A percentile compares a stretch with the other conserved stretches of the same genome.
These are phyloP conservation scores for Sebastolobus alascanus DNA, from an alignment of 2,797 vertebrate genomes.

Conservation along the genomic window DNA sequence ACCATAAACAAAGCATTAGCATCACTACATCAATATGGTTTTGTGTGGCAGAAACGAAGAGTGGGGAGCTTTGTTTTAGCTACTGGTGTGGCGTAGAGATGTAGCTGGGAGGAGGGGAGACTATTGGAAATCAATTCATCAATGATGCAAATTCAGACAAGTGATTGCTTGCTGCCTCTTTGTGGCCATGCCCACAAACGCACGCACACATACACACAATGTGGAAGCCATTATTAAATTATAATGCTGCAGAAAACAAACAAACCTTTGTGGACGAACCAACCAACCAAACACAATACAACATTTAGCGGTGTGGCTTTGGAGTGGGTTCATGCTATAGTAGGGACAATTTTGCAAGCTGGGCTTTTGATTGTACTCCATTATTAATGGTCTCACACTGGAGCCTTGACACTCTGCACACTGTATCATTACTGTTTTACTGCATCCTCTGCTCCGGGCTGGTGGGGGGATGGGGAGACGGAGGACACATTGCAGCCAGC, in stretches of 20 bases:
- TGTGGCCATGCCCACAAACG: not conserved
- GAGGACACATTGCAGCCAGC: constrained; percentile 54
- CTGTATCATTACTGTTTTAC: constrained; percentile 75
- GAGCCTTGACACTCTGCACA: constrained; percentile 64
- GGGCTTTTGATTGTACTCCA: constrained; percentile 66
- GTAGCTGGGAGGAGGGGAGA: constrained; percentile 43
- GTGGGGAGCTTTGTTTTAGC: constrained; percentile 42
- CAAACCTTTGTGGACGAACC: constrained; percentile 16
- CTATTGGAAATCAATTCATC: constrained; percentile 71
- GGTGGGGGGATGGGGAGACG: constrained; percentile 73
- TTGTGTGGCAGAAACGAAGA: constrained; percentile 26
- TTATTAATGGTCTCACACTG: constrained; percentile 75
- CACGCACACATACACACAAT: not conserved
- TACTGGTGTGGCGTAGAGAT: constrained; percentile 23
- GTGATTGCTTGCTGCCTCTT: constrained; percentile 47
- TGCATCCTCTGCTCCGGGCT: constrained; percentile 60
- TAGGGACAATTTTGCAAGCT: constrained; percentile 39
- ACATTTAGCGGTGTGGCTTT: not conserved
- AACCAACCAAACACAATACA: constrained; percentile 12
- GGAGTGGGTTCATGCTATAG: constrained; percentile 13
- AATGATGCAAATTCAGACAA: constrained; percentile 56
- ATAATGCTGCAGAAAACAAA: constrained; percentile 21
- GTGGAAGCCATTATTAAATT: constrained; percentile 19
- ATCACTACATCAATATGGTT: constrained; percentile 48
- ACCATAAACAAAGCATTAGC: constrained; percentile 64